Conservation (phyloP, 2,888 invertebrate species). For the Eurois occulta region DNA sequence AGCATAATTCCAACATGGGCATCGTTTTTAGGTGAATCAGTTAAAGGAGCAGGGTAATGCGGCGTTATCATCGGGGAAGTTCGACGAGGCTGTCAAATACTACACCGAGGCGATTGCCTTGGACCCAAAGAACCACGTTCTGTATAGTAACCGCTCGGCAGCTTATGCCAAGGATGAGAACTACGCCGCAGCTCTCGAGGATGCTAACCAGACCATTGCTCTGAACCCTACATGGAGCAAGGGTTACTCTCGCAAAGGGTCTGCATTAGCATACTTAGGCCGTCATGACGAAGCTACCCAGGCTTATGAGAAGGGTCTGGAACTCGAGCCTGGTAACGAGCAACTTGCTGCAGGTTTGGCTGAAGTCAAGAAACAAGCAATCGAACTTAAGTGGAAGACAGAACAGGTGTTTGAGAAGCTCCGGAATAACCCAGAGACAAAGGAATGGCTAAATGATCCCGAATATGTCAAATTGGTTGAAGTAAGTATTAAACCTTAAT, state of each 20-base stretch:
- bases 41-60: slow-evolving; percentile 97
- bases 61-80: slow-evolving; percentile 94
- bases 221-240: slow-evolving; percentile 96
- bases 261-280: slow-evolving; percentile 94
- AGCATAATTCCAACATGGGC: slow-evolving; percentile 51
- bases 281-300: slow-evolving; percentile 93
- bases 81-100: slow-evolving; percentile 94
- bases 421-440: slow-evolving; percentile 92
- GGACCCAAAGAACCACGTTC: slow-evolving; percentile 95
- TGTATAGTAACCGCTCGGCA: slow-evolving; percentile 97
- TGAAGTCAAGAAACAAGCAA: slow-evolving; percentile 89
- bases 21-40: slow-evolving; percentile 92
- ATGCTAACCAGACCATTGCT: slow-evolving; percentile 95
- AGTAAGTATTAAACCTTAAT: slow-evolving; percentile 71
- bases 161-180: slow-evolving; percentile 95
- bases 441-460: slow-evolving; percentile 93
- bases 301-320: slow-evolving; percentile 93
- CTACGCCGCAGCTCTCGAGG: slow-evolving; percentile 94
- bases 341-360: slow-evolving; percentile 92
- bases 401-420: slow-evolving; percentile 90
- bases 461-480: slow-evolving; percentile 92
- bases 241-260: slow-evolving; percentile 97
- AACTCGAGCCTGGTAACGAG: slow-evolving; percentile 93
- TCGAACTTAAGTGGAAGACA: slow-evolving; percentile 71
- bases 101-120: slow-evolving; percentile 95